Evolutionary conservation across 2,797 vertebrate genomes (phyloP).

Genomic region (Hydrophis major): DNA sequence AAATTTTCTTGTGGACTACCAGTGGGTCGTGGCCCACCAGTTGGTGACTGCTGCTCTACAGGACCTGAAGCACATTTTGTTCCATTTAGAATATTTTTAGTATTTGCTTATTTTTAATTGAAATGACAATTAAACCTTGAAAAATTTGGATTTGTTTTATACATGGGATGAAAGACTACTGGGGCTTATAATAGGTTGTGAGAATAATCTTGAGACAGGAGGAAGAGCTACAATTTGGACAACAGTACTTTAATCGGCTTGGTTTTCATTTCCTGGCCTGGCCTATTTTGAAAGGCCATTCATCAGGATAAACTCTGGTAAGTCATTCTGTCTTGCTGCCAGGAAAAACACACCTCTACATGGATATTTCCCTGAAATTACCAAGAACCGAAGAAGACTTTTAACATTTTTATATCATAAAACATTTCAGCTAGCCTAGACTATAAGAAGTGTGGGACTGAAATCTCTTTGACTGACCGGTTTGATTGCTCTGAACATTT

Average conservation of each 20-base stretch:
- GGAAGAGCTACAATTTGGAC: background rate
- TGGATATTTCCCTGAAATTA: background rate
- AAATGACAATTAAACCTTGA: background rate
- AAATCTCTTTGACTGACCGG: background rate
- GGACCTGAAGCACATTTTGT: background rate
- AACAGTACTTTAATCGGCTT: background rate
- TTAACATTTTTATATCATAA: background rate
- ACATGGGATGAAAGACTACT: background rate
- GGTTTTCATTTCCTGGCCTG: background rate
- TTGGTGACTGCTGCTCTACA: no score
- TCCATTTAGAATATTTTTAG: background rate
- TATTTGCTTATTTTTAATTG: background rate
- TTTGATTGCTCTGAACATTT: background rate
- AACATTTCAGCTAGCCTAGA: background rate
- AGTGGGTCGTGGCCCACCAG: no score
- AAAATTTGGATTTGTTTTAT: background rate
- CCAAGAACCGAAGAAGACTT: background rate
- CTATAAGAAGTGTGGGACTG: background rate
- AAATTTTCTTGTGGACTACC: no score
- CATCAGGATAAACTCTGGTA: background rate
- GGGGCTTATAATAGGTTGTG: background rate
- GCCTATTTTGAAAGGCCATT: background rate
- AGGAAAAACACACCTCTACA: background rate
- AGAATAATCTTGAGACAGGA: background rate
- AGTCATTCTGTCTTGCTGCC: background rate